Conservation (phyloP, 2,113 vertebrate genomes). For the Nibea coibor region DNA sequence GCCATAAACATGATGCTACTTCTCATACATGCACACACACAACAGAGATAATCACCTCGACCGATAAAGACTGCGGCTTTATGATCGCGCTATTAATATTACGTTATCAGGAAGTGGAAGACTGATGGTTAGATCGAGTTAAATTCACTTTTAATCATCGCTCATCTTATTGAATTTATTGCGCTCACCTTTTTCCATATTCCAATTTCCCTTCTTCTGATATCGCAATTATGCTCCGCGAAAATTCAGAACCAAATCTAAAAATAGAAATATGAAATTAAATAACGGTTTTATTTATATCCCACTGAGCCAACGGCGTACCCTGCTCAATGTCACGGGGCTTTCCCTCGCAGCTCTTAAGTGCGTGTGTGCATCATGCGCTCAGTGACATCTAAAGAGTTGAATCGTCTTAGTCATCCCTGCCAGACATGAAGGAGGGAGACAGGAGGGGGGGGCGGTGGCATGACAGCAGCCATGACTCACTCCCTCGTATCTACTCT, state of each 20-base stretch:
- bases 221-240: background rate
- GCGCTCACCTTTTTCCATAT: slow-evolving; percentile 26
- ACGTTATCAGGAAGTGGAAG: slow-evolving; percentile 46
- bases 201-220: slow-evolving; percentile 16
- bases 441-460: slow-evolving; percentile 13
- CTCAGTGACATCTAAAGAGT: slow-evolving; percentile 30
- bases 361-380: background rate
- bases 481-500: slow-evolving; percentile 43
- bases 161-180: slow-evolving; percentile 31
- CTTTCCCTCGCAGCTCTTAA: slow-evolving; percentile 37
- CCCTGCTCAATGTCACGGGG: slow-evolving; percentile 32
- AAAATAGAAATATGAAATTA: slow-evolving; percentile 39
- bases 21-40: slow-evolving; percentile 1
- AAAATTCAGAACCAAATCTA: slow-evolving; percentile 17
- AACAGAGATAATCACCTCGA: slow-evolving; percentile 28
- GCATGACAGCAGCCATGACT: slow-evolving; percentile 61
- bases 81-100: slow-evolving; percentile 57
- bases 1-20: slow-evolving; percentile 59
- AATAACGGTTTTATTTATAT: slow-evolving; percentile 55
- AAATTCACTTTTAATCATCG: slow-evolving; percentile 54
- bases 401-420: slow-evolving; percentile 60
- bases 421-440: slow-evolving; percentile 35
- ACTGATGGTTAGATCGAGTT: slow-evolving; percentile 27
- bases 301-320: slow-evolving; percentile 4
- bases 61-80: slow-evolving; percentile 25